phyloP scores from a whole-genome alignment of 2,888 invertebrate genomes.

The Tiphia femorata region DNA sequence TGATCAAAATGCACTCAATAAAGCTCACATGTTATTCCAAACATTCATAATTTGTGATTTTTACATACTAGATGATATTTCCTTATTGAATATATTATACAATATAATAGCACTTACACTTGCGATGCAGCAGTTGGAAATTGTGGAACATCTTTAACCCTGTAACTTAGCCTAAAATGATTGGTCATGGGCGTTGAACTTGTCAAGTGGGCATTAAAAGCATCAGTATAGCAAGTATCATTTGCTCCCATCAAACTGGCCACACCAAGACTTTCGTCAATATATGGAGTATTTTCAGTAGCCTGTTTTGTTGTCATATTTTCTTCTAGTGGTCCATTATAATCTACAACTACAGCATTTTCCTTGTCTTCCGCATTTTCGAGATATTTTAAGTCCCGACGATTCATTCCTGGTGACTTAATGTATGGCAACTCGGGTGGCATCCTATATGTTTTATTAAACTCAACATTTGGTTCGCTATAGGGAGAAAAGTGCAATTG shows the following conservation, averaged over 20 bases:
- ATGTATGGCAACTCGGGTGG: conserved; percentile 63
- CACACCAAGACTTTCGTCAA: conserved; percentile 63
- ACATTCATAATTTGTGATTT: too few species aligned
- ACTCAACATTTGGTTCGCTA: conserved; percentile 51
- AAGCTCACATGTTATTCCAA: too few species aligned
- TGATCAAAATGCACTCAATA: too few species aligned
- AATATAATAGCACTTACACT: too few species aligned
- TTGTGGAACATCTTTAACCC: conserved; percentile 48
- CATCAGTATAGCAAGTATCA: conserved; percentile 63
- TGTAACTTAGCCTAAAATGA: conserved; percentile 56
- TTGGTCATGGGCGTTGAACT: conserved; percentile 65
- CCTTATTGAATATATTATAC: too few species aligned
- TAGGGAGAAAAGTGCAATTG: conserved; percentile 57
- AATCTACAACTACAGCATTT: conserved; percentile 59
- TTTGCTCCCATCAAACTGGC: conserved; percentile 54
- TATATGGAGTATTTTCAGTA: conserved; percentile 54
- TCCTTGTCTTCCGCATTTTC: conserved; percentile 65
- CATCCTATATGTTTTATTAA: conserved; percentile 59
- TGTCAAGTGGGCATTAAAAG: conserved; percentile 54
- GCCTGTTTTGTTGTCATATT: conserved; percentile 48
- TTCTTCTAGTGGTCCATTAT: conserved; percentile 53
- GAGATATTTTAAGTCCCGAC: conserved; percentile 63
- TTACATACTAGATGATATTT: too few species aligned
- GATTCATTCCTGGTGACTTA: conserved; percentile 64
- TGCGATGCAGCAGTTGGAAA: too few species aligned